Conservation (phyloP, 2,113 vertebrate species). For the Apteryx owenii region DNA sequence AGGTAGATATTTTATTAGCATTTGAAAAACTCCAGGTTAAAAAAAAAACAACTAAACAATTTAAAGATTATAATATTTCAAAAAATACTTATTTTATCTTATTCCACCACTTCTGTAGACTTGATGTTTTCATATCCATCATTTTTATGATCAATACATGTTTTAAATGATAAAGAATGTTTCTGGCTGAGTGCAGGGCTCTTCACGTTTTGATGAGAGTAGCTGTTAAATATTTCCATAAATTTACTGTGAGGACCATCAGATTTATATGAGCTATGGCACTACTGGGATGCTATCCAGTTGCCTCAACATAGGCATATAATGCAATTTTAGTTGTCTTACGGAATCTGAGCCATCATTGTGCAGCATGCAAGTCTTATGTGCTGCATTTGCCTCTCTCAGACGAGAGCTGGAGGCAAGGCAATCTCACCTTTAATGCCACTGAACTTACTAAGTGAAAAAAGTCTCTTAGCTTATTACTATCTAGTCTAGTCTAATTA, state of each 20-base stretch:
- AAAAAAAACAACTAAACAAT: not conserved
- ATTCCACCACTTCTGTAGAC: not conserved
- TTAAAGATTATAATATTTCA: not conserved
- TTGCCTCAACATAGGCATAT: not conserved
- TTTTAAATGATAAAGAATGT: not conserved
- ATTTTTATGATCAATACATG: not conserved
- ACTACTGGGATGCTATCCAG: not conserved
- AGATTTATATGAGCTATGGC: slow-evolving; percentile 17
- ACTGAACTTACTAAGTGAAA: not conserved
- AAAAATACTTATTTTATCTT: not conserved
- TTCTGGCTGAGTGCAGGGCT: not conserved
- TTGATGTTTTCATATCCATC: not conserved
- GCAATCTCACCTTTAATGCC: not conserved
- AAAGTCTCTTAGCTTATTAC: not conserved
- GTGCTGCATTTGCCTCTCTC: not conserved
- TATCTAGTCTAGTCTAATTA: not conserved
- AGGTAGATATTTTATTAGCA: not conserved
- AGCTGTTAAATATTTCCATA: slow-evolving; percentile 12
- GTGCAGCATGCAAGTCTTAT: not conserved
- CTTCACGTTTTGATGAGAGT: not conserved
- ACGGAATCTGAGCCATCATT: not conserved
- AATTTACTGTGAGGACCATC: not conserved
- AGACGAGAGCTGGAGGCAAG: not conserved
- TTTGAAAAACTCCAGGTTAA: not conserved
- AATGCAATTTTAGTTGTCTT: not conserved